These are phyloP conservation scores for Conus betulinus DNA, from an alignment of 1,140 invertebrate genomes.

Conservation along the genomic window DNA sequence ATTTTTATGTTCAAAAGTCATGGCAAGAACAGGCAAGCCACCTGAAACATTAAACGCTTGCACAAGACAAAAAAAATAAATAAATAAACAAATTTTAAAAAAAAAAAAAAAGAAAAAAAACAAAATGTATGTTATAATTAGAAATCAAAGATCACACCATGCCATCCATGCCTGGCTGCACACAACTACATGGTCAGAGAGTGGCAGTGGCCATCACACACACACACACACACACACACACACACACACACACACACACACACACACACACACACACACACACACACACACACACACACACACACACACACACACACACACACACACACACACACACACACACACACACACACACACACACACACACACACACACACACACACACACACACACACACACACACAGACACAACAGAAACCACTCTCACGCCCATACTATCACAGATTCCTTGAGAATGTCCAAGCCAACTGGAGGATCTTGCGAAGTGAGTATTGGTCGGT, in stretches of 20 bases:
- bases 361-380: neutral
- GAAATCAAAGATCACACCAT: too few species aligned
- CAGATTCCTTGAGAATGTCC: neutral
- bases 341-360: conserved; percentile 7
- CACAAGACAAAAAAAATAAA: too few species aligned
- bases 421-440: neutral
- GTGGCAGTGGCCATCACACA: neutral
- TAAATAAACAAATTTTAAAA: too few species aligned
- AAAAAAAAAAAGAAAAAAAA: neutral
- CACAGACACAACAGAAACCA: neutral
- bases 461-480: conserved; percentile 27
- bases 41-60: too few species aligned
- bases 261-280: neutral
- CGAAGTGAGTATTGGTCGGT: neutral
- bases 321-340: conserved; percentile 1
- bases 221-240: conserved; percentile 12
- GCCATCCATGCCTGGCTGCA: too few species aligned
- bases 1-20: too few species aligned
- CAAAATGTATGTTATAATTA: neutral
- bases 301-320: conserved; percentile 1
- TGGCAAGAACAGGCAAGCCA: too few species aligned
- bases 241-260: conserved; percentile 15
- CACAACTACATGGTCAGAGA: too few species aligned
- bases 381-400: neutral
- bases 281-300: neutral